These are phyloP conservation scores for Henricia sp. DNA, from an alignment of 53 echinoderm and acorn worm genomes.

Conservation along the genomic window DNA sequence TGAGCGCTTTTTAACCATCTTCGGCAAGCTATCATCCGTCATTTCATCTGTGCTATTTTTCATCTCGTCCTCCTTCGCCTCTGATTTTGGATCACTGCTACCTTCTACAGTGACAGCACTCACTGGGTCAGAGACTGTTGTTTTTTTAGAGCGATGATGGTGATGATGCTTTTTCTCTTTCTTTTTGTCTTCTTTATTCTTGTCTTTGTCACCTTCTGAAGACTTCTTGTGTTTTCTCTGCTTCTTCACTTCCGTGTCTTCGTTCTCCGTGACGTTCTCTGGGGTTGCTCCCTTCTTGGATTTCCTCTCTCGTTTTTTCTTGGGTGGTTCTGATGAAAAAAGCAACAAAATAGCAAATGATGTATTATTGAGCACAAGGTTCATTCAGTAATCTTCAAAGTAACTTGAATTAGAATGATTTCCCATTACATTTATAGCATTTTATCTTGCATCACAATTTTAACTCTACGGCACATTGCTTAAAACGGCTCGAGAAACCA, in stretches of 20 bases:
- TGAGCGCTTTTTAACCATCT: conserved; percentile 10
- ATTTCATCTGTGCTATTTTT: neutral
- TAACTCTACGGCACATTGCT: too few species aligned
- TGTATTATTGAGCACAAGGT: too few species aligned
- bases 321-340: conserved; percentile 4
- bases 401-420: too few species aligned
- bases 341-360: neutral
- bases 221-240: conserved; percentile 4
- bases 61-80: neutral
- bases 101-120: neutral
- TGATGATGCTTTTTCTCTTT: conserved; percentile 9
- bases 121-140: too few species aligned
- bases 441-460: too few species aligned
- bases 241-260: neutral
- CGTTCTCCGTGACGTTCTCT: neutral
- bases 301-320: conserved; percentile 31
- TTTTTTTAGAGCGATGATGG: neutral
- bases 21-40: conserved; percentile 13
- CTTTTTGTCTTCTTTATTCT: conserved; percentile 2
- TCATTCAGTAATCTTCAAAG: too few species aligned
- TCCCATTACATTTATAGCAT: too few species aligned
- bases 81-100: neutral
- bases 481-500: too few species aligned
- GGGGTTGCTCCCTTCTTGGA: neutral
- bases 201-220: neutral